These are phyloP conservation scores for Catocala nupta DNA, from an alignment of 2,888 invertebrate genomes.

Conservation along the genomic window DNA sequence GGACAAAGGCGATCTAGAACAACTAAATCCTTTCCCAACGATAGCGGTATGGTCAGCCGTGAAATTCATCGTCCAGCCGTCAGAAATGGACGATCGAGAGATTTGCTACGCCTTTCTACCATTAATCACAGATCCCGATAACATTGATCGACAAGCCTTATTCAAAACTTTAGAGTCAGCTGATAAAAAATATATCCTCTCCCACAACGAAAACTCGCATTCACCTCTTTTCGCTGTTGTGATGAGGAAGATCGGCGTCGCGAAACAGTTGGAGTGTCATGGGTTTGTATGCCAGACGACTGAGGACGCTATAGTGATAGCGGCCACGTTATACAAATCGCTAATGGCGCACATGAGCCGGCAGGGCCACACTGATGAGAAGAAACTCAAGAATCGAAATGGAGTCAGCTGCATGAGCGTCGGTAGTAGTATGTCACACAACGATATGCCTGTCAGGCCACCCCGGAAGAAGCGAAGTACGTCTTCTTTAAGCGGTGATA, in stretches of 20 bases:
- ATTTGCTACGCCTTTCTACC: constrained; percentile 93
- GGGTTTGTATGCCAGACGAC: constrained; percentile 96
- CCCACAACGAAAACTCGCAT: constrained; percentile 89
- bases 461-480: constrained; percentile 92
- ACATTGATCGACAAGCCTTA: constrained; percentile 91
- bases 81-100: constrained; percentile 85
- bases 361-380: constrained; percentile 83
- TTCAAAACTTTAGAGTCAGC: constrained; percentile 86
- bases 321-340: constrained; percentile 96
- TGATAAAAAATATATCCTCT: constrained; percentile 87
- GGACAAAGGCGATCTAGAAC: constrained; percentile 88
- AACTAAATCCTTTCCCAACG: constrained; percentile 94
- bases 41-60: constrained; percentile 98
- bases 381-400: constrained; percentile 90
- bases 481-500: constrained; percentile 89
- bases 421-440: constrained; percentile 88
- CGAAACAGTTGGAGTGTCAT: constrained; percentile 95
- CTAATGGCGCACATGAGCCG: constrained; percentile 93
- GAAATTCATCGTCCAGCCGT: constrained; percentile 91
- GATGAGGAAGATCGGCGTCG: constrained; percentile 93
- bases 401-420: constrained; percentile 93
- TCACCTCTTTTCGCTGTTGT: constrained; percentile 96
- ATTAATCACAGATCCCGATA: constrained; percentile 93
- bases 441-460: constrained; percentile 89
- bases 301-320: constrained; percentile 96